These are phyloP conservation scores for Pseudobourletiella spinata DNA, from an alignment of 1,140 invertebrate species.

Conservation along the genomic window DNA sequence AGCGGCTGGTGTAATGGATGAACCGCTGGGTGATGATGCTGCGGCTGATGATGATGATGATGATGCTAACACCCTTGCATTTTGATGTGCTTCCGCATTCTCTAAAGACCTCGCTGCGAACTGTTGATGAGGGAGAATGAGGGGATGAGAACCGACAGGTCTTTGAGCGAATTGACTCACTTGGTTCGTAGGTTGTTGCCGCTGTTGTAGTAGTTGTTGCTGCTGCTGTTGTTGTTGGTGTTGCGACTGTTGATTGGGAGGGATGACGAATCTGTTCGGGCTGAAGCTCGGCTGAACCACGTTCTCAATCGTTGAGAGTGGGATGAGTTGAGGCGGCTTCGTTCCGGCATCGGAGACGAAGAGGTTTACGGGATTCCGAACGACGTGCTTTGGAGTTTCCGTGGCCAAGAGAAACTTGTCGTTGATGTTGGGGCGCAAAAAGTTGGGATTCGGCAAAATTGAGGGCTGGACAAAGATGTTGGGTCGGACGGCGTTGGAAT, in stretches of 20 bases:
- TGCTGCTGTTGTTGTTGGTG: not conserved
- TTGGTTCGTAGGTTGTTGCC: too few species aligned
- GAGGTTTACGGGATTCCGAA: not conserved
- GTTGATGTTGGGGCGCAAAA: not conserved
- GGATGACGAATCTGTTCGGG: not conserved
- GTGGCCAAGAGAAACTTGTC: not conserved
- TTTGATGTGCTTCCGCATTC: not conserved
- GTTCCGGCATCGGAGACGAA: not conserved
- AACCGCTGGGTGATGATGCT: too few species aligned
- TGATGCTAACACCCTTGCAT: too few species aligned
- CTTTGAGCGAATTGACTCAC: too few species aligned
- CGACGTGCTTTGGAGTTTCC: constrained; percentile 3
- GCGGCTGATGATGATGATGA: too few species aligned
- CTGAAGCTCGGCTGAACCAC: not conserved
- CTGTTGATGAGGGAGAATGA: not conserved
- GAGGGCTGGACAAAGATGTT: not conserved
- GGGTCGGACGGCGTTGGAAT: not conserved
- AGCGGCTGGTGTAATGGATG: too few species aligned
- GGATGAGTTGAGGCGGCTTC: not conserved
- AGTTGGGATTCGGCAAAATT: constrained; percentile 3
- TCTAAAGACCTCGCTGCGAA: not conserved
- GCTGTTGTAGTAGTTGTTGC: not conserved
- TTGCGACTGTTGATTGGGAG: not conserved
- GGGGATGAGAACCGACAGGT: too few species aligned
- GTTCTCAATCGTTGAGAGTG: not conserved